Percentiles rank a stretch among this genome's conserved stretches.
These are phyloP conservation scores for Apocrypta bakeri DNA, from an alignment of 1,140 invertebrate species.

Conservation along the genomic window DNA sequence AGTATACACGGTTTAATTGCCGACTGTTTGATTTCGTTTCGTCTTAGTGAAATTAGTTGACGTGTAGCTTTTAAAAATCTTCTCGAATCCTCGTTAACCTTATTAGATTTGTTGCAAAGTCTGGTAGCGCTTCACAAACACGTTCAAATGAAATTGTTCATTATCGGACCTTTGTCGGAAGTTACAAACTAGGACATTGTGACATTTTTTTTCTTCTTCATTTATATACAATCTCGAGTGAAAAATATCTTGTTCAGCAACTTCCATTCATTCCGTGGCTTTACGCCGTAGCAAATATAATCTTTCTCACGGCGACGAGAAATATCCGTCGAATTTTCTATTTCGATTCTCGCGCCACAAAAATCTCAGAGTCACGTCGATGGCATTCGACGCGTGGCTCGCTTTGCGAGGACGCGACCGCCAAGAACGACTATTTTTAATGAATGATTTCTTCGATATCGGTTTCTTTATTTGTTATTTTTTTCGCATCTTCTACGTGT, in stretches of 20 bases:
- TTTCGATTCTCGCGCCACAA: conserved; percentile 25
- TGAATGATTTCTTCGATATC: background rate
- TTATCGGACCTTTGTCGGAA: no score
- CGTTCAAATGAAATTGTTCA: no score
- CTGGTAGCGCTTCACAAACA: no score
- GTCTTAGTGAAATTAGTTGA: no score
- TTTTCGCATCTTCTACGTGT: background rate
- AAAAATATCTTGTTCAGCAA: background rate
- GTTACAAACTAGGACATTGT: no score
- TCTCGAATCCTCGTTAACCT: no score
- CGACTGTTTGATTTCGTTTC: no score
- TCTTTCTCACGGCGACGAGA: background rate
- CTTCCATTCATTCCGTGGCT: no score
- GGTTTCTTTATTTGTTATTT: background rate
- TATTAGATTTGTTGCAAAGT: no score
- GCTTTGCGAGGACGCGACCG: background rate
- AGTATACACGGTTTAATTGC: no score
- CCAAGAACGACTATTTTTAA: conserved; percentile 26
- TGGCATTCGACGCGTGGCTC: conserved; percentile 12
- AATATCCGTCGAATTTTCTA: conserved; percentile 23
- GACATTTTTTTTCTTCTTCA: background rate
- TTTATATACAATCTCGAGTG: background rate
- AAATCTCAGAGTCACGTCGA: conserved; percentile 21
- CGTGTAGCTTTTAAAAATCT: no score
- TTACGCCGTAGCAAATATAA: background rate